phyloP scores from a whole-genome alignment of 2,888 invertebrate species.

The Noctua pronuba region DNA sequence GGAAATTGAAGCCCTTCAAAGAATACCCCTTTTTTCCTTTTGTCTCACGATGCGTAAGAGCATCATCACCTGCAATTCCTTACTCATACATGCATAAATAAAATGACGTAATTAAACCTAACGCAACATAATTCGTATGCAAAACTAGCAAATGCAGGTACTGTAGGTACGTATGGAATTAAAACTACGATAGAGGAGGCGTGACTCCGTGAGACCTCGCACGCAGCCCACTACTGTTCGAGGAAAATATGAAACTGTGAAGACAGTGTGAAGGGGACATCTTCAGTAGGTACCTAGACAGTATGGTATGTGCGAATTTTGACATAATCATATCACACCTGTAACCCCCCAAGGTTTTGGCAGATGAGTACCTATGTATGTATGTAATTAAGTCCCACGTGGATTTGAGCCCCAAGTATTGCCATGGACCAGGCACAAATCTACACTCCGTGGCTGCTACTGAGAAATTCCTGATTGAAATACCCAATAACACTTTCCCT shows the following conservation, averaged over 20 bases:
- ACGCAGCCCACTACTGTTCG: constrained; percentile 24
- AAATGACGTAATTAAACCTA: constrained; percentile 36
- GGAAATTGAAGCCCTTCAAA: neutral
- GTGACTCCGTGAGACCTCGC: constrained; percentile 49
- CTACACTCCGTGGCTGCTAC: neutral
- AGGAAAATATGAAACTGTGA: constrained; percentile 46
- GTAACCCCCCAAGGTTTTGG: neutral
- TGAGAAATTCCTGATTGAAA: neutral
- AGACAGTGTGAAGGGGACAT: neutral
- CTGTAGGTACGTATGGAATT: constrained; percentile 9
- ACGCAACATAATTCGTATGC: constrained; percentile 46
- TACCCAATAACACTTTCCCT: neutral
- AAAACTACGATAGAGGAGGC: constrained; percentile 13
- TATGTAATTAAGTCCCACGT: too few relatives aligned
- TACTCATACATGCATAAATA: constrained; percentile 19
- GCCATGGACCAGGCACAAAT: neutral
- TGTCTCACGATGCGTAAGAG: neutral
- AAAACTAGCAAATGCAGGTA: constrained; percentile 19
- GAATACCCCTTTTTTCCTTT: constrained; percentile 9
- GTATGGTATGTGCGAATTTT: neutral
- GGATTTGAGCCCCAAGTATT: too few relatives aligned
- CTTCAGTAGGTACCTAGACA: neutral
- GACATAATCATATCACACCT: neutral
- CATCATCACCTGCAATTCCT: constrained; percentile 12
- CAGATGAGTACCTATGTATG: too few relatives aligned